phyloP scores from a whole-genome alignment of 2,888 invertebrate species.

The Eupithecia pulchellata region DNA sequence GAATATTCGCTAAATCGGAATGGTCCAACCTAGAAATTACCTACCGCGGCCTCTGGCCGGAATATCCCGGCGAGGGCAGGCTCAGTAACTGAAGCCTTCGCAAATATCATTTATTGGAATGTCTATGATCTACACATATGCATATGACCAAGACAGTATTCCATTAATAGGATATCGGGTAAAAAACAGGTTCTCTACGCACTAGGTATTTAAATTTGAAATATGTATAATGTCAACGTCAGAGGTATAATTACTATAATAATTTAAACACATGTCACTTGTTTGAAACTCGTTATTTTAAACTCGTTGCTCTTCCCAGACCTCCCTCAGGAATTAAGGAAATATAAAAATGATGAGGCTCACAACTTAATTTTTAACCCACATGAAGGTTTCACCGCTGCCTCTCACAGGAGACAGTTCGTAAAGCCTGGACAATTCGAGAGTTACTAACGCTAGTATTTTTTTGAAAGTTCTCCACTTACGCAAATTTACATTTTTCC shows the following conservation, averaged over 20 bases:
- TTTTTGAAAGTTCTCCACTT: neutral
- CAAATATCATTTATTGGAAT: neutral
- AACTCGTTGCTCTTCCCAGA: constrained; percentile 21
- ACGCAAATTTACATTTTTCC: neutral
- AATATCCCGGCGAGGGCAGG: constrained; percentile 14
- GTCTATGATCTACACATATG: neutral
- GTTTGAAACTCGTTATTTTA: constrained; percentile 26
- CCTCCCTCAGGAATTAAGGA: constrained; percentile 28
- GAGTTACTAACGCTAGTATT: neutral
- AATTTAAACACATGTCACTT: constrained; percentile 25
- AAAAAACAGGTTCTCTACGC: neutral
- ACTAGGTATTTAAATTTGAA: too few relatives aligned
- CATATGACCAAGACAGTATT: neutral
- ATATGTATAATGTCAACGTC: constrained; percentile 23
- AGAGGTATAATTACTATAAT: constrained; percentile 18
- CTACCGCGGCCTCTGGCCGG: constrained; percentile 5
- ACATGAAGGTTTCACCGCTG: neutral
- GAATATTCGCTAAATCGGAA: constrained; percentile 21
- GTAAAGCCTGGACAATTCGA: neutral
- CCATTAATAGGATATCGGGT: neutral
- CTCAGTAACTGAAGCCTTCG: neutral
- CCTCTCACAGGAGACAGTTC: neutral
- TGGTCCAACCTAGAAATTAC: constrained; percentile 12
- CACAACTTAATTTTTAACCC: constrained; percentile 22
- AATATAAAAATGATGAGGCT: constrained; percentile 26